phyloP scores from a whole-genome alignment of 2,797 vertebrate genomes.

The Eulemur rubriventer region DNA sequence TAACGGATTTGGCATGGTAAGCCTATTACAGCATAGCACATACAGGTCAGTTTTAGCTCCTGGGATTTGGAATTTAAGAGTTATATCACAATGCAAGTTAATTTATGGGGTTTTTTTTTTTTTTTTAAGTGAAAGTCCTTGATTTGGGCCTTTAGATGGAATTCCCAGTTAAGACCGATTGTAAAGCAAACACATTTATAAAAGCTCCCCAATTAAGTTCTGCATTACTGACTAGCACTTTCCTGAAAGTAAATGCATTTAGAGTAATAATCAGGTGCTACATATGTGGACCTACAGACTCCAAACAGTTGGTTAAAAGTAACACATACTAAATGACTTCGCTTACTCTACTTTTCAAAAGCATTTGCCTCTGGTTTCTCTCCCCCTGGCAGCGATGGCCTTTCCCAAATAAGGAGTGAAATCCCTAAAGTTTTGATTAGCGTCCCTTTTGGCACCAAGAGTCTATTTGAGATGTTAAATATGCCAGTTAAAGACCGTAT shows the following conservation, averaged over 20 bases:
- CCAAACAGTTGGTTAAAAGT: neutral
- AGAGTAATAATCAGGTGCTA: neutral
- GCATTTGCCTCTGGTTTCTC: neutral
- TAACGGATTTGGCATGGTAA: neutral
- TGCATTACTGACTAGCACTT: neutral
- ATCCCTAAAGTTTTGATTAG: conserved; percentile 60
- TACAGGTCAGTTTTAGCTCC: neutral
- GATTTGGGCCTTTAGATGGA: neutral
- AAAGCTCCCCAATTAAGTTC: neutral
- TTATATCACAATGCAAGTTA: neutral
- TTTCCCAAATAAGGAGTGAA: conserved; percentile 74
- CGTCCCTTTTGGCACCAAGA: conserved; percentile 60
- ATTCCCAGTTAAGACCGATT: neutral
- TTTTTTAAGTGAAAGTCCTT: neutral
- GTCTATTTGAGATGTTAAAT: conserved; percentile 46
- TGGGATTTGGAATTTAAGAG: neutral
- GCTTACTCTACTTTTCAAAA: neutral
- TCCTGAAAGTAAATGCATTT: neutral
- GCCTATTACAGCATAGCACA: neutral
- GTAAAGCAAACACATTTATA: neutral
- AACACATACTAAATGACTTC: neutral
- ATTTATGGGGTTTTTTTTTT: neutral
- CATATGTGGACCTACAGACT: too few relatives aligned
- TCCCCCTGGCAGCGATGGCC: neutral
- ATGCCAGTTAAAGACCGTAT: conserved; percentile 63